Percentiles rank a stretch among this genome's conserved stretches.
phyloP scores from a whole-genome alignment of 92 coral and sea anemone genomes.

The Paramuricea clavata region DNA sequence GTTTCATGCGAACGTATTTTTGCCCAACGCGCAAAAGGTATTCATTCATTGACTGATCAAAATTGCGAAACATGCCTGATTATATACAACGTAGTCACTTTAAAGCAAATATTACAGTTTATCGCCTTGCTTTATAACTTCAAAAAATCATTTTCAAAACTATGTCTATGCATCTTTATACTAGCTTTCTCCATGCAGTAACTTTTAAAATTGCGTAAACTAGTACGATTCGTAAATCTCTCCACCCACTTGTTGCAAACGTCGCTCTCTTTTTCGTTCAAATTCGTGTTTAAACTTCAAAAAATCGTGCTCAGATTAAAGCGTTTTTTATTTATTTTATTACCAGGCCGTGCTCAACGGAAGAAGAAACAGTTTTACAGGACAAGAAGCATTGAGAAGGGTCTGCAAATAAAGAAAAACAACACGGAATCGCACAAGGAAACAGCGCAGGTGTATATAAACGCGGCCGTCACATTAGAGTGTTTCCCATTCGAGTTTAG shows the following conservation, averaged over 20 bases:
- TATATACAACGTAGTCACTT: too few relatives aligned
- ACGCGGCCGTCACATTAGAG: background rate
- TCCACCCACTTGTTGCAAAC: background rate
- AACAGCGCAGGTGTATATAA: background rate
- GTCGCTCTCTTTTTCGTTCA: background rate
- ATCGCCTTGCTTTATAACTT: background rate
- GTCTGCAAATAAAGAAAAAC: background rate
- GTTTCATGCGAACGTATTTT: too few relatives aligned
- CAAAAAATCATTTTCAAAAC: background rate
- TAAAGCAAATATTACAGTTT: background rate
- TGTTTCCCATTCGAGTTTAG: background rate
- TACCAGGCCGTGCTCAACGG: conserved; percentile 27
- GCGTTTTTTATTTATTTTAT: background rate
- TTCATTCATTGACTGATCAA: too few relatives aligned
- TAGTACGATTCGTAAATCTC: background rate
- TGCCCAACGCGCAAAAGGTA: too few relatives aligned
- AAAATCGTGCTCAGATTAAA: background rate
- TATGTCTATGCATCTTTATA: too few relatives aligned
- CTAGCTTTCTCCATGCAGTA: too few relatives aligned
- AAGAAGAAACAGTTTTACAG: conserved; percentile 8
- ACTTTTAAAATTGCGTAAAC: too few relatives aligned
- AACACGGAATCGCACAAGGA: background rate
- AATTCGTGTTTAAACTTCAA: background rate
- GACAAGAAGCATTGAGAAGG: background rate
- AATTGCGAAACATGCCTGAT: too few relatives aligned